Base-by-base conservation (phyloP, 2,113 vertebrate genomes). In the Poeciliopsis occidentalis region DNA sequence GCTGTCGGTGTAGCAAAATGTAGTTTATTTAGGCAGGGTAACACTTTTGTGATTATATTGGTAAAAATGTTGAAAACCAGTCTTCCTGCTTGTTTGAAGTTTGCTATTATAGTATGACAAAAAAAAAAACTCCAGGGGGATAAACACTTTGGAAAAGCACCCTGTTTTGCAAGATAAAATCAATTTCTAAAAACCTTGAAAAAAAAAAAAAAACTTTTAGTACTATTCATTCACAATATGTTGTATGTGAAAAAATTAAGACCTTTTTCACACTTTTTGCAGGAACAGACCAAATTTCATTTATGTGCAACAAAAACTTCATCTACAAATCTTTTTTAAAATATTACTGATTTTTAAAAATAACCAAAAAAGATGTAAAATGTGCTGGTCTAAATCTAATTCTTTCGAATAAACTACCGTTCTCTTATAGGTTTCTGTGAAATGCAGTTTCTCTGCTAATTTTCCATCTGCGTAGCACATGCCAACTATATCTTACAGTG, bases 401-500 rank as follows among this genome's bases (percentile, higher is more conserved):
- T 76, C 63, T 78, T 69, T 73, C 65, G 76, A 83, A 76, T 69
- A 78, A 60, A 62, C 75, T 70, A 67, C 47, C 81, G 79, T 79
- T 60, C 68, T 66, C 44, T 70, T 30, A 74, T 4, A 66, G 61
- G 34, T 85, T 24, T 31, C 57, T 30, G 62, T 54, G 31, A 65
- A 73, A 81, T 47, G 66, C 81, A 71, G 64, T 60, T 85, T 69
- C 67, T 83, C 24, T 17, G 39, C 17, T 12, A 83, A 54, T 73
- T 77, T 87, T 87, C 84, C 91, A 92, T 92, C 86, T 92, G 91
- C 75, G 82, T 73, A 85, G 62, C 91, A 91, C 75, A 83, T 92
- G 91, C 80, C 86, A 88, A 71, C 32, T 6, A 76, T 77, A 75
- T 83, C 80, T 83, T 64, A 89, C 76, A 60, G 83, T 85, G 90